These are phyloP conservation scores for Periplaneta americana DNA, from an alignment of 1,140 invertebrate species.

Conservation along the genomic window DNA sequence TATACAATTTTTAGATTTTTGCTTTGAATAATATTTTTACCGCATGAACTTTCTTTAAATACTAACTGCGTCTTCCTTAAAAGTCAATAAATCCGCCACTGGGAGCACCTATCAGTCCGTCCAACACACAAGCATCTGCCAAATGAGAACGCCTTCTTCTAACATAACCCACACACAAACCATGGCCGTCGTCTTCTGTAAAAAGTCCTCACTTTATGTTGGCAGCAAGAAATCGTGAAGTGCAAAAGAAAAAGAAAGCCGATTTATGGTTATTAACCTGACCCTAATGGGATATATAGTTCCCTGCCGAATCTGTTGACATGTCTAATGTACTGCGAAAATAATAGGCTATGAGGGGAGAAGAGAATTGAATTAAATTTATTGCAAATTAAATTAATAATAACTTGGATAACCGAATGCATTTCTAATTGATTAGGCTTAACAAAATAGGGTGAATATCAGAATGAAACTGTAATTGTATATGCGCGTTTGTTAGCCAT, in stretches of 20 bases:
- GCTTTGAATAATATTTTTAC: no score
- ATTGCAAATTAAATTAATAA: neutral
- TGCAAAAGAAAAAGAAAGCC: neutral
- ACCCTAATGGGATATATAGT: neutral
- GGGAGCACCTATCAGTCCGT: neutral
- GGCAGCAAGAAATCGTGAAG: neutral
- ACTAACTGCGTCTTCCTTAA: no score
- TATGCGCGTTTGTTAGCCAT: neutral
- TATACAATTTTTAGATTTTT: no score
- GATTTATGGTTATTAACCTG: neutral
- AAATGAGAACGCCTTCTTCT: neutral
- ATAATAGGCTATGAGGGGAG: no score
- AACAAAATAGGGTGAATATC: neutral
- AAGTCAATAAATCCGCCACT: neutral
- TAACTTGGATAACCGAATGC: neutral
- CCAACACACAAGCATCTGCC: neutral
- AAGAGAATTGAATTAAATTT: neutral
- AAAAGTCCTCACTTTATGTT: neutral
- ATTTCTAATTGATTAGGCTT: neutral
- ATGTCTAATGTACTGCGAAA: neutral
- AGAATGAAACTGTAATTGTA: neutral
- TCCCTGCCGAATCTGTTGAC: neutral
- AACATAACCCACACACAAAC: neutral
- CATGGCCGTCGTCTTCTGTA: neutral
- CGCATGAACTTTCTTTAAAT: no score